Percentiles rank a stretch among this genome's conserved stretches.
These are phyloP conservation scores for Dasysyrphus tricinctus DNA, from an alignment of 2,888 invertebrate genomes.

Conservation along the genomic window DNA sequence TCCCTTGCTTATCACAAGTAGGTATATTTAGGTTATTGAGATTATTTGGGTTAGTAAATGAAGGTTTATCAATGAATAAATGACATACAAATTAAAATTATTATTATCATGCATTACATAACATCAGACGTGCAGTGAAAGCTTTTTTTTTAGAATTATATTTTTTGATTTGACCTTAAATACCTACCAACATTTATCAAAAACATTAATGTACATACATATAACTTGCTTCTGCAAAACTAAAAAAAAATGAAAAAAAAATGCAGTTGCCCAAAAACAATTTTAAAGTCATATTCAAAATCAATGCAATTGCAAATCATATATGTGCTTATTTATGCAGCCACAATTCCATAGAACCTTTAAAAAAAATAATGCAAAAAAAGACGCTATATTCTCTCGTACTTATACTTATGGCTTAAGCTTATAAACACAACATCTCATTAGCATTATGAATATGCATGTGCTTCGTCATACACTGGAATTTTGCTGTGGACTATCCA, in stretches of 20 bases:
- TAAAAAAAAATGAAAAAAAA: neutral
- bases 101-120: slow-evolving; percentile 21
- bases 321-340: slow-evolving; percentile 40
- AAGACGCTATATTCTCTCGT: slow-evolving; percentile 24
- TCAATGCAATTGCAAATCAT: slow-evolving; percentile 45
- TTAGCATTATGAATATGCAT: slow-evolving; percentile 67
- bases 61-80: neutral
- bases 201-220: slow-evolving; percentile 2
- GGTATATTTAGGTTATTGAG: neutral
- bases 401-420: slow-evolving; percentile 44
- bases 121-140: slow-evolving; percentile 34
- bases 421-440: slow-evolving; percentile 69
- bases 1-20: neutral
- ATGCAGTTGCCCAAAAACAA: neutral
- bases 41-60: neutral
- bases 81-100: neutral
- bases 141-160: slow-evolving; percentile 1
- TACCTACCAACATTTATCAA: neutral
- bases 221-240: slow-evolving; percentile 1
- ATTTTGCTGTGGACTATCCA: slow-evolving; percentile 22
- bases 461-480: slow-evolving; percentile 37
- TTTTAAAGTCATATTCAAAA: slow-evolving; percentile 18
- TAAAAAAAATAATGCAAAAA: neutral
- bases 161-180: slow-evolving; percentile 21
- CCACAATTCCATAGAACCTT: slow-evolving; percentile 36